phyloP scores from a whole-genome alignment of 2,797 vertebrate species.

The Iguana delicatissima region DNA sequence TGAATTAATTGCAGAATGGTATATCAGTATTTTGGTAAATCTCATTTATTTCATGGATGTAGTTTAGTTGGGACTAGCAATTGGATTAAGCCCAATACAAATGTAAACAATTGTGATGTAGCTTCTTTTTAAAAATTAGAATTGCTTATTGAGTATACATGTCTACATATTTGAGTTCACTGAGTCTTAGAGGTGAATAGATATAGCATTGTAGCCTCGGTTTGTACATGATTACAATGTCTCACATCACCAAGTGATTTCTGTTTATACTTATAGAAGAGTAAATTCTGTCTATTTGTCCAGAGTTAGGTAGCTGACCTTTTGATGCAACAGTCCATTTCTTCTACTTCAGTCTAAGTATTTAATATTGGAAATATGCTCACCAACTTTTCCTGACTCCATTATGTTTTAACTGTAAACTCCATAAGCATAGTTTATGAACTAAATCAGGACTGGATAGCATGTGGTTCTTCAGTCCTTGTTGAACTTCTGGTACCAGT shows the following conservation, averaged over 20 bases:
- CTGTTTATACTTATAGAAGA: not conserved
- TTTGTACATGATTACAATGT: not conserved
- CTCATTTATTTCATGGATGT: too few species aligned
- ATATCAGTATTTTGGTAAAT: too few species aligned
- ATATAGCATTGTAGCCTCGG: not conserved
- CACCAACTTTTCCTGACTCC: not conserved
- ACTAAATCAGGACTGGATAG: too few species aligned
- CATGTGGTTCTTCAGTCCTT: too few species aligned
- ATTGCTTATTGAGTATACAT: not conserved
- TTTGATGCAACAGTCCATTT: not conserved
- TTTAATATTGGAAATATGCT: not conserved
- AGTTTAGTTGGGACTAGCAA: too few species aligned
- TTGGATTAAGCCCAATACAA: not conserved
- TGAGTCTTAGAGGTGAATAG: not conserved
- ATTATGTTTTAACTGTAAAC: not conserved
- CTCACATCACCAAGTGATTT: not conserved
- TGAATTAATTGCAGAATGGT: too few species aligned
- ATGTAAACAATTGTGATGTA: not conserved
- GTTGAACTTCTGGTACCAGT: too few species aligned
- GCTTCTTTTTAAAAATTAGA: not conserved
- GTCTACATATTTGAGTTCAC: not conserved
- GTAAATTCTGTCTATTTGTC: rapidly evolving
- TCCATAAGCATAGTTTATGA: too few species aligned
- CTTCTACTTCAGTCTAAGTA: conserved; percentile 16
- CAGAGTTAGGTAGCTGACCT: conserved; percentile 1